phyloP scores from a whole-genome alignment of 2,888 invertebrate species.

The Dinocampus coccinellae region DNA sequence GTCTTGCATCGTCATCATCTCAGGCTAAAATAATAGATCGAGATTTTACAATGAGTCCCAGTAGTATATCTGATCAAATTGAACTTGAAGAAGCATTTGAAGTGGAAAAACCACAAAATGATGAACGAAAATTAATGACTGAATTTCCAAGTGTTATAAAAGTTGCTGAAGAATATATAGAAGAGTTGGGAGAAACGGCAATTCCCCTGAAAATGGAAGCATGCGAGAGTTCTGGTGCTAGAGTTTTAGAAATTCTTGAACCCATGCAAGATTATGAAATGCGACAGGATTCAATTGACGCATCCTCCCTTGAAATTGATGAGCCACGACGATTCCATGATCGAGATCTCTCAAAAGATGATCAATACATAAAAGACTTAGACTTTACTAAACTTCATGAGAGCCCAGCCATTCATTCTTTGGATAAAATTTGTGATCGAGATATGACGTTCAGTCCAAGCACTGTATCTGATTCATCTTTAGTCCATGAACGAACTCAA shows the following conservation, averaged over 20 bases:
- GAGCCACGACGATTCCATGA: constrained; percentile 46
- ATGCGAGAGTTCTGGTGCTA: constrained; percentile 55
- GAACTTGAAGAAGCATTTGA: constrained; percentile 59
- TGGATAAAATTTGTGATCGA: constrained; percentile 56
- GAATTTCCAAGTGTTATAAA: constrained; percentile 35
- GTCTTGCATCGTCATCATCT: constrained; percentile 53
- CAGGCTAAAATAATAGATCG: constrained; percentile 54
- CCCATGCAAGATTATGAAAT: constrained; percentile 51
- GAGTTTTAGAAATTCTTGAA: constrained; percentile 60
- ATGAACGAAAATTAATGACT: background rate
- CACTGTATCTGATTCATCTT: constrained; percentile 55
- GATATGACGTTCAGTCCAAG: constrained; percentile 59
- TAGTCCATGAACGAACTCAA: constrained; percentile 21
- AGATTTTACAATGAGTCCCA: constrained; percentile 63
- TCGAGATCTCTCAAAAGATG: constrained; percentile 40
- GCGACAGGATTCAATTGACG: constrained; percentile 60
- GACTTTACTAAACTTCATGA: constrained; percentile 51
- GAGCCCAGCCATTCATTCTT: constrained; percentile 57
- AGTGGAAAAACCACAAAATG: constrained; percentile 31
- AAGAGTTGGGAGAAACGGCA: constrained; percentile 38
- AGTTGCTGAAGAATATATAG: constrained; percentile 34
- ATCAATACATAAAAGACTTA: constrained; percentile 37
- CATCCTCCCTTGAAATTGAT: constrained; percentile 61
- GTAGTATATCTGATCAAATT: constrained; percentile 63
- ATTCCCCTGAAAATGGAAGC: constrained; percentile 26